Percentiles rank a stretch among this genome's conserved stretches.
Evolutionary conservation across 2,888 invertebrate genomes (phyloP).

Genomic region (Harpalus rufipes): DNA sequence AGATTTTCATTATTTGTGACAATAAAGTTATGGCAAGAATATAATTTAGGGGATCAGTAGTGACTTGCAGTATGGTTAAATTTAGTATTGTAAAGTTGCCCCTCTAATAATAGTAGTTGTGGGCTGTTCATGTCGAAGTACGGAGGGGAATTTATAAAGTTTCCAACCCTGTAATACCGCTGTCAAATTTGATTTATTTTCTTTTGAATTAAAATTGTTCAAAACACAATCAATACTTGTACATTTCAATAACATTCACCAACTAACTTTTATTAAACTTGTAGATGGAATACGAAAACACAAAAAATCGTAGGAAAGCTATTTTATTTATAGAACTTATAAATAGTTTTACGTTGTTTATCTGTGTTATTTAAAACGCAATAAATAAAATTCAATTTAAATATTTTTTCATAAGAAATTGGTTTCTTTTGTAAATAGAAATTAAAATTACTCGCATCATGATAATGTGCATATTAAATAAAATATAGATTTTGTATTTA

Average conservation of each 20-base stretch:
- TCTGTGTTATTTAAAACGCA: too few species aligned
- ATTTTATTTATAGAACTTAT: not conserved
- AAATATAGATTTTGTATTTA: not conserved
- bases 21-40: conserved; percentile 27
- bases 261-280: conserved; percentile 35
- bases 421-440: too few species aligned
- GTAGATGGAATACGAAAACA: too few species aligned
- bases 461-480: too few species aligned
- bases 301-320: too few species aligned
- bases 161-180: conserved; percentile 46
- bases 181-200: conserved; percentile 48
- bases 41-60: conserved; percentile 43
- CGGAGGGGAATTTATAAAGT: conserved; percentile 34
- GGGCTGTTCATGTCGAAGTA: conserved; percentile 15
- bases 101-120: conserved; percentile 40
- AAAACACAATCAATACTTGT: conserved; percentile 40
- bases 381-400: not conserved
- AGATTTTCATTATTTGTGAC: conserved; percentile 30
- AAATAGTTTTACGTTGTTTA: too few species aligned
- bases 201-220: conserved; percentile 49
- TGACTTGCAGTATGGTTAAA: conserved; percentile 42
- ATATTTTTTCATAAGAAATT: too few species aligned
- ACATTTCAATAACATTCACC: conserved; percentile 22
- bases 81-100: conserved; percentile 41
- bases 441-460: too few species aligned